Evolutionary conservation across 2,888 invertebrate genomes (phyloP), one percentile per base, ranked within the genome.

Genomic region (Mayetiola destructor): DNA sequence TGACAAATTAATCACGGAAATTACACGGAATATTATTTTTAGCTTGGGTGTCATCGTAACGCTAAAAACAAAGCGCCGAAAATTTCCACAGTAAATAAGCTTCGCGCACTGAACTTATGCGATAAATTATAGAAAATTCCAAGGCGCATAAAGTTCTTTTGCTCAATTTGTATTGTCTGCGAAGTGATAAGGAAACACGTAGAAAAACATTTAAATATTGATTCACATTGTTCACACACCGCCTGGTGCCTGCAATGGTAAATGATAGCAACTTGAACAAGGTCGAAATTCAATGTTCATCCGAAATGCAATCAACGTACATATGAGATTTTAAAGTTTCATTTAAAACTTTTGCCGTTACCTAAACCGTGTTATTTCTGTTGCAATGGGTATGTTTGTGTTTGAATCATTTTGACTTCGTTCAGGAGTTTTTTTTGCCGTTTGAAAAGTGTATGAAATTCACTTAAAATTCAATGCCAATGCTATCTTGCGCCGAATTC

Each of bases 131-230:
- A 48, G 27, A n/a, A 27, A 48, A 48, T 48, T 48, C 27, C n/a
- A 23, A n/a, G 18, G 2, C 16, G 48, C 23, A 48, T 16, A 27
- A 48, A 48, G 48, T 48, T 48, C n/a, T 27, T n/a, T n/a, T 27
- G 27, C 48, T 48, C 27, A 48, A 48, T 48, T 48, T 48, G 48
- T 48, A 48, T 48, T 48, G 48, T 48, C 48, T 48, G 48, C 48
- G 27, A 48, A 48, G 27, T 27, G 48, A 48, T 48, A 48, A 48
- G 48, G 27, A 48, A 48, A 48, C 48, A 48, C 48, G 48, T 42
- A 42, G 42, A 21, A 5, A 12, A 42, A 42, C 42, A 42, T 48
- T 48, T 48, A 48, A 27, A 27, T 16, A 27, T 48, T 32, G 32
- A 32, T 8, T 32, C 23, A 23, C 21, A 20, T 39, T 21, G 10